Evolutionary conservation across 2,888 invertebrate genomes (phyloP), one percentile per base, ranked within the genome.

Genomic region (Melinaea marsaeus): DNA sequence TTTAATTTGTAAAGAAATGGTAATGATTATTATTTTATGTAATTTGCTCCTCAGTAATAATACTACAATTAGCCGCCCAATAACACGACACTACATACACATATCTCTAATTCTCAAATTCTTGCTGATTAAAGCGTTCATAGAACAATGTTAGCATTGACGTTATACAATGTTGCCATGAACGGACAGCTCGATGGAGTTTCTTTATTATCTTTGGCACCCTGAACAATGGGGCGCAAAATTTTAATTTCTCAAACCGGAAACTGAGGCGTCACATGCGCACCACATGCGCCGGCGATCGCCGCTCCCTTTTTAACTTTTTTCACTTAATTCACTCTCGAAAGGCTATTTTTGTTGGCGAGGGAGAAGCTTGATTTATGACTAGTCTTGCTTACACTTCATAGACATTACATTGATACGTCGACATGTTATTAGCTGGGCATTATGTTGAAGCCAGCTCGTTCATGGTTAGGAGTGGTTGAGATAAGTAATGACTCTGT

Each of bases 221-320:
- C 77, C 74, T 68, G 79, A 77, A 84, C 83, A 83, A 84, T 80
- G 71, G 75, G 73, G 76, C 79, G 76, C 75, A 74, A 85, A 87
- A 87, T 85, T 84, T 80, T 78, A 75, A 74, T 76, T 78, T 78
- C 76, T 75, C 75, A 76, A 79, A 85, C 86, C 89, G 90, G 90
- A 90, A 90, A 86, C 81, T 73, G 69, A 71, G 72, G 73, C 84
- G 79, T 84, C 89, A 90, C 83, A 86, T 89, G 90, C 75, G 72
- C 78, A 66, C 76, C 89, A 90, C 86, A 88, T 89, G 90, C 84
- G 85, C 83, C 59, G 63, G 79, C 82, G 80, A 74, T 72, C 75
- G 75, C 75, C 68, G 75, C 77, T 81, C 85, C 86, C 81, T 87
- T 88, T 88, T 87, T 83, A 79, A 74, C 69, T 76, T 79, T 82